phyloP scores from a whole-genome alignment of 1,140 invertebrate species.

The Drosophila azteca region DNA sequence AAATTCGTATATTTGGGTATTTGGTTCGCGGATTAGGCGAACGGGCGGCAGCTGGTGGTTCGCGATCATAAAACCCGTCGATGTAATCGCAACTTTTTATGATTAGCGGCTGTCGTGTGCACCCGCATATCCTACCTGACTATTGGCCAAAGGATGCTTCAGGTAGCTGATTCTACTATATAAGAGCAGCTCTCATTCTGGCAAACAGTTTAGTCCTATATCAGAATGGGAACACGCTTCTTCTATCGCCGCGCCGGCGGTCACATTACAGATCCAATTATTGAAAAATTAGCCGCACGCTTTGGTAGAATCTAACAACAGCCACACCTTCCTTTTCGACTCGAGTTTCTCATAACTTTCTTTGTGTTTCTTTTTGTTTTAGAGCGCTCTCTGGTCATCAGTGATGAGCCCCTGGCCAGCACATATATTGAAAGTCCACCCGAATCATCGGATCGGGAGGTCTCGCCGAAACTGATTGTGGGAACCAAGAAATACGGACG shows the following conservation, averaged over 20 bases:
- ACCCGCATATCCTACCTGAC: constrained; percentile 35
- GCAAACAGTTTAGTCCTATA: constrained; percentile 10
- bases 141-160: neutral
- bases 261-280: constrained; percentile 81
- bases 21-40: constrained; percentile 11
- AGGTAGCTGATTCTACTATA: constrained; percentile 15
- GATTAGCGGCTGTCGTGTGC: constrained; percentile 6
- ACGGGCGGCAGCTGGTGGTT: constrained; percentile 29
- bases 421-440: constrained; percentile 83
- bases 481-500: constrained; percentile 91
- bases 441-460: constrained; percentile 87
- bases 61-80: constrained; percentile 40
- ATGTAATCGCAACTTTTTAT: constrained; percentile 35
- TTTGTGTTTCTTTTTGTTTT: constrained; percentile 40
- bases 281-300: constrained; percentile 67
- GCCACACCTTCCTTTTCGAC: neutral
- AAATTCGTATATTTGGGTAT: neutral
- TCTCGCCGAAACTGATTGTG: constrained; percentile 89
- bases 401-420: constrained; percentile 50
- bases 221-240: constrained; percentile 69
- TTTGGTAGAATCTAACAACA: constrained; percentile 57
- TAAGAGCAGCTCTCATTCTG: constrained; percentile 28
- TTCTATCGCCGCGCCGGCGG: constrained; percentile 76
- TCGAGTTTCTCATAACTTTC: constrained; percentile 6
- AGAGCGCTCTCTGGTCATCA: constrained; percentile 74